Evolutionary conservation across 2,888 invertebrate species (phyloP).

Genomic region (Ichneumoninae sp.): DNA sequence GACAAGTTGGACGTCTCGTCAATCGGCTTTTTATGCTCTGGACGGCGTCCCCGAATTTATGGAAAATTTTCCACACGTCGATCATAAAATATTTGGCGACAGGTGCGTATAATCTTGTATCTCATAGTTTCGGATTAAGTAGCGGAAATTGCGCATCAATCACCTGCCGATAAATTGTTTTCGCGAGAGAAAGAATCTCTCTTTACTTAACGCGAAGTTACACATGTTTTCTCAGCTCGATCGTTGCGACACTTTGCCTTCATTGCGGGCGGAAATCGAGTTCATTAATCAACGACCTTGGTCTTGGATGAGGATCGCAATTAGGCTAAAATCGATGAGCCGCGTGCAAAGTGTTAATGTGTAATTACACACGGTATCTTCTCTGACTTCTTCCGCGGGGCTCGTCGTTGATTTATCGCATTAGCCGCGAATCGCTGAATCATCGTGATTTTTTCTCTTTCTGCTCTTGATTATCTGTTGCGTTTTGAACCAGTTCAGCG

Average conservation of each 20-base stretch:
- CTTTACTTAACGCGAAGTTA: slow-evolving; percentile 4
- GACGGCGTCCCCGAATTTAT: slow-evolving; percentile 1
- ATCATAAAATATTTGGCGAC: slow-evolving; percentile 42
- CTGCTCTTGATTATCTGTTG: too few species aligned
- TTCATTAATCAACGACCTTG: slow-evolving; percentile 28
- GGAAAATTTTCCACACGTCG: slow-evolving; percentile 28
- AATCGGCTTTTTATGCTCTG: slow-evolving; percentile 45
- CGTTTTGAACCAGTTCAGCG: too few species aligned
- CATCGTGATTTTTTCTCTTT: too few species aligned
- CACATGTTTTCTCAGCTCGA: too few species aligned
- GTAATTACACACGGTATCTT: not conserved
- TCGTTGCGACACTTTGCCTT: too few species aligned
- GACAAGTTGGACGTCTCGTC: not conserved
- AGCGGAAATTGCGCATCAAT: slow-evolving; percentile 31
- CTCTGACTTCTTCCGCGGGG: too few species aligned
- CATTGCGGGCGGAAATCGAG: slow-evolving; percentile 20
- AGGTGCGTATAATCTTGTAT: slow-evolving; percentile 3
- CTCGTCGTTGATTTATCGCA: too few species aligned
- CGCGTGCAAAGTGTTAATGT: slow-evolving; percentile 9
- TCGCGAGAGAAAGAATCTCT: not conserved
- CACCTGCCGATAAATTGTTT: not conserved
- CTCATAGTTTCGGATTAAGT: slow-evolving; percentile 9
- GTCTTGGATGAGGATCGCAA: slow-evolving; percentile 8
- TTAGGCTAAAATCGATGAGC: slow-evolving; percentile 4
- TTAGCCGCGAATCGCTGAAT: too few species aligned